phyloP scores from a whole-genome alignment of 2,113 vertebrate species.

The Aldabrachelys gigantea region DNA sequence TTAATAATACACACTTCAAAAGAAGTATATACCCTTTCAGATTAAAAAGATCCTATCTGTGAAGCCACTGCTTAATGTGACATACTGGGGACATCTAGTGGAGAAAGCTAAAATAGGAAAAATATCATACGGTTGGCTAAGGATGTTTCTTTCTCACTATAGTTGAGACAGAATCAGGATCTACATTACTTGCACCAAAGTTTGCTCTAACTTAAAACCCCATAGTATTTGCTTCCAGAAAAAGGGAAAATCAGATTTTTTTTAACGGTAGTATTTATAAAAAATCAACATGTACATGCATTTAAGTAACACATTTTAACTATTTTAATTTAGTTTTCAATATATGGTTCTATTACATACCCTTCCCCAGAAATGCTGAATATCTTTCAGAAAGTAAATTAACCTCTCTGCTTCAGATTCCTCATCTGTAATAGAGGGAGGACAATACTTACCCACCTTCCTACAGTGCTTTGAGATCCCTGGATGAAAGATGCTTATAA shows the following conservation, averaged over 20 bases:
- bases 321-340: background rate
- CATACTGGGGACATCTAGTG: conserved; percentile 84
- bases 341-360: background rate
- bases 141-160: accelerated
- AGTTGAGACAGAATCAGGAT: background rate
- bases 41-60: background rate
- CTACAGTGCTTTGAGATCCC: background rate
- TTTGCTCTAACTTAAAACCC: background rate
- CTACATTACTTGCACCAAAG: accelerated
- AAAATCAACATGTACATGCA: accelerated
- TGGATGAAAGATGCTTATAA: background rate
- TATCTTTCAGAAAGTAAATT: background rate
- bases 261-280: background rate
- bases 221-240: accelerated
- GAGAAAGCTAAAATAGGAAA: conserved; percentile 49
- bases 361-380: background rate
- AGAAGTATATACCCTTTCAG: background rate
- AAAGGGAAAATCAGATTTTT: background rate
- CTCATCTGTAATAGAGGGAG: background rate
- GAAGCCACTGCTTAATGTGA: conserved; percentile 33
- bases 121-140: background rate
- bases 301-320: background rate
- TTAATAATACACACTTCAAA: conserved; percentile 70
- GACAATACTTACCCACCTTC: background rate
- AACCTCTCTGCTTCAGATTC: background rate